Percentiles rank a stretch among this genome's conserved stretches.
Evolutionary conservation across 1,140 invertebrate genomes (phyloP).

Genomic region (Atta colombica): DNA sequence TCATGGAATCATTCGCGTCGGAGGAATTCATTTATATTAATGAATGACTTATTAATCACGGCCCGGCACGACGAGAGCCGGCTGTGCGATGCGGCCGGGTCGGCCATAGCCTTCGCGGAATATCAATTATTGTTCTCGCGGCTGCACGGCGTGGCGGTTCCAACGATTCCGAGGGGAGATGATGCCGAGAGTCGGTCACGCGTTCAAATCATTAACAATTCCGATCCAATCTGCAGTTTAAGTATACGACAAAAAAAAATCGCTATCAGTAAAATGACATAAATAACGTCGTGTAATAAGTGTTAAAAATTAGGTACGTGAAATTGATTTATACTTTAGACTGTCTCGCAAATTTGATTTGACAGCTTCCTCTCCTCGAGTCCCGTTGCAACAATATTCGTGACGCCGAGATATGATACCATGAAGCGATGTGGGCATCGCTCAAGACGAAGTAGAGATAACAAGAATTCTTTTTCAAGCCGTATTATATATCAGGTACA

Average conservation of each 20-base stretch:
- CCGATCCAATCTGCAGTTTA: not conserved
- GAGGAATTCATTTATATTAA: slow-evolving; percentile 82
- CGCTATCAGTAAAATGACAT: not conserved
- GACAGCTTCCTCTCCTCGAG: slow-evolving; percentile 34
- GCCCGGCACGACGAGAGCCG: slow-evolving; percentile 65
- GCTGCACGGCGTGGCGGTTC: slow-evolving; percentile 16
- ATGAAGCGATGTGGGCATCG: slow-evolving; percentile 23
- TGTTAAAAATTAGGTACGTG: not conserved
- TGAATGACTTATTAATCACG: slow-evolving; percentile 83
- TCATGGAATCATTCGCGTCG: slow-evolving; percentile 81
- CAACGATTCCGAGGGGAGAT: not conserved
- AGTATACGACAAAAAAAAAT: not conserved
- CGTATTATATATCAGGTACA: slow-evolving; percentile 55
- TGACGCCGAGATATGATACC: slow-evolving; percentile 32
- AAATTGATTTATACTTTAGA: slow-evolving; percentile 37
- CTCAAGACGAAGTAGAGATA: slow-evolving; percentile 43
- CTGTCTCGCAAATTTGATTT: slow-evolving; percentile 44
- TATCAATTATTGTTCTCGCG: slow-evolving; percentile 79
- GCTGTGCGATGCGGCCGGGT: slow-evolving; percentile 11
- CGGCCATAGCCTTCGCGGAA: slow-evolving; percentile 61
- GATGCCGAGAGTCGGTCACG: not conserved
- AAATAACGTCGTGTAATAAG: not conserved
- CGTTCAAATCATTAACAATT: not conserved
- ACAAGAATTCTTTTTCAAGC: slow-evolving; percentile 10
- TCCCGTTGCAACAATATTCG: slow-evolving; percentile 53